A percentile compares a stretch with the other conserved stretches of the same genome.
These are phyloP conservation scores for Cyphomyrus discorhynchus DNA, from an alignment of 2,113 vertebrate genomes.

Conservation along the genomic window DNA sequence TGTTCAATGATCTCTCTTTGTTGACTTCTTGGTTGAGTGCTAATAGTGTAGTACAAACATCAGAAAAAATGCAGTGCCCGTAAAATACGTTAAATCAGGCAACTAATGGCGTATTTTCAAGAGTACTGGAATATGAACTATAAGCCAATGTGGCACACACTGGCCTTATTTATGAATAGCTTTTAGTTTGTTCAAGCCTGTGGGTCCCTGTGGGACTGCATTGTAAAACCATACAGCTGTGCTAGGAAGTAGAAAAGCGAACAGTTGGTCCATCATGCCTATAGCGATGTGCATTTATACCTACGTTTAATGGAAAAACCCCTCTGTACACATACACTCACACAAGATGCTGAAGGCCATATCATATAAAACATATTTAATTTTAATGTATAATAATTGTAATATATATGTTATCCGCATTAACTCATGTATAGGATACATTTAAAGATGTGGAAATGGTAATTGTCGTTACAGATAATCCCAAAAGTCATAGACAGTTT, in stretches of 20 bases:
- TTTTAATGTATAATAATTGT: background rate
- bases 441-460: background rate
- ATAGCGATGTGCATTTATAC: background rate
- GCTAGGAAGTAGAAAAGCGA: background rate
- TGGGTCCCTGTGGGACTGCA: background rate
- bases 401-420: background rate
- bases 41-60: background rate
- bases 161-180: background rate
- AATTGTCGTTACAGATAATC: background rate
- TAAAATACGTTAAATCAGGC: background rate
- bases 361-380: background rate
- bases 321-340: background rate
- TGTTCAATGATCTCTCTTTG: background rate
- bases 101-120: background rate
- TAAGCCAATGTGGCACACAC: background rate
- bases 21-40: background rate
- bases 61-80: background rate
- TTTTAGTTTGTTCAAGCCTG: background rate
- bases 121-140: background rate
- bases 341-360: background rate
- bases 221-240: background rate
- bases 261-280: background rate
- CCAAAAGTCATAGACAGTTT: background rate
- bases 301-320: background rate
- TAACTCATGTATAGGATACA: background rate